A percentile compares a stretch with the other conserved stretches of the same genome.
phyloP scores from a whole-genome alignment of 2,888 invertebrate genomes.

The Iselma pallidipennis region DNA sequence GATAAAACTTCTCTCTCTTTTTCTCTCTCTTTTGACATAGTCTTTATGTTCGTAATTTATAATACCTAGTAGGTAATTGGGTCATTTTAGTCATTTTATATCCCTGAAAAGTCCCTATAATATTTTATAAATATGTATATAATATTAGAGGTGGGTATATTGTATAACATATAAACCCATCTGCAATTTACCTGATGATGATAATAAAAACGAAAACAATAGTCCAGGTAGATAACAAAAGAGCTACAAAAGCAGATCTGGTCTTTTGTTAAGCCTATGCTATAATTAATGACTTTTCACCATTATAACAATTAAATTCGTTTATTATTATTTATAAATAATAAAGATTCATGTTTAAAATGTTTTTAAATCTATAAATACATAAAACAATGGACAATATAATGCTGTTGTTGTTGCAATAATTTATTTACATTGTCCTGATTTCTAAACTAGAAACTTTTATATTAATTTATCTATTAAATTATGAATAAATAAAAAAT shows the following conservation, averaged over 20 bases:
- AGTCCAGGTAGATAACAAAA: conserved; percentile 38
- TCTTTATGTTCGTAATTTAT: neutral
- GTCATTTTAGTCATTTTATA: neutral
- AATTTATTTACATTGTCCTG: conserved; percentile 13
- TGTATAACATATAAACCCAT: too few species aligned
- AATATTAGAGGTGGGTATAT: too few species aligned
- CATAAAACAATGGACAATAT: conserved; percentile 18
- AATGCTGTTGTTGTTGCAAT: conserved; percentile 16
- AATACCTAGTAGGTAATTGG: neutral
- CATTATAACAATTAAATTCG: conserved; percentile 34
- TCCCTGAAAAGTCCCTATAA: too few species aligned
- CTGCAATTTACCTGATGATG: conserved; percentile 19
- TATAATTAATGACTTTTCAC: conserved; percentile 34
- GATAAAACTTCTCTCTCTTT: neutral
- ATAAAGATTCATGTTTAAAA: conserved; percentile 28
- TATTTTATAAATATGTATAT: too few species aligned
- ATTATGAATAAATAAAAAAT: neutral
- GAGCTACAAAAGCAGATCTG: conserved; percentile 36
- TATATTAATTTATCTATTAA: neutral
- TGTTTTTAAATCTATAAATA: conserved; percentile 11
- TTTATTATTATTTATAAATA: too few species aligned
- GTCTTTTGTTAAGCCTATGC: conserved; percentile 33
- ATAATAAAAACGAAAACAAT: conserved; percentile 19
- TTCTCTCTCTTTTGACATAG: too few species aligned
- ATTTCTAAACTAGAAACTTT: neutral